phyloP scores from a whole-genome alignment of 30 jellyfish, hydroid and myxozoan genomes.

The Rhopilema esculentum region DNA sequence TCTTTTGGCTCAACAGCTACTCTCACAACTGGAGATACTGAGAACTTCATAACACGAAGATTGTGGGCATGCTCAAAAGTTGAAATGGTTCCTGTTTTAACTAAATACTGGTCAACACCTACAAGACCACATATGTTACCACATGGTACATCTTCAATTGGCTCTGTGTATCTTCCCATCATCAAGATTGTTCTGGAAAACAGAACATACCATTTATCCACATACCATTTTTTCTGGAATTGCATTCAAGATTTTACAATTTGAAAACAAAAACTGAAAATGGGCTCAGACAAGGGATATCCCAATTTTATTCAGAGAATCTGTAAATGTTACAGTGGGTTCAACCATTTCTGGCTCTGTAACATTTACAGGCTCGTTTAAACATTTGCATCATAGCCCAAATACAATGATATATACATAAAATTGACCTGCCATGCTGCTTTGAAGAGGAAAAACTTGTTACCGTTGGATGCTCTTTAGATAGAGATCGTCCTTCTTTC shows the following conservation, averaged over 20 bases:
- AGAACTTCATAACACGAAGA: constrained; percentile 93
- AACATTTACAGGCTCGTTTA: constrained; percentile 7
- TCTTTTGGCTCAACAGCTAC: constrained; percentile 99
- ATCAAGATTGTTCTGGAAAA: constrained; percentile 84
- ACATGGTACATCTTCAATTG: constrained; percentile 99
- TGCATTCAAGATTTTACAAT: background rate
- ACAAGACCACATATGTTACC: constrained; percentile 99
- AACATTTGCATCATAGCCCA: constrained; percentile 34
- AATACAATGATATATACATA: background rate
- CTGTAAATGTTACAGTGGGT: constrained; percentile 57
- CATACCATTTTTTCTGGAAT: background rate
- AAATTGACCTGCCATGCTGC: background rate
- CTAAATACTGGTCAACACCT: constrained; percentile 98
- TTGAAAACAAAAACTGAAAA: background rate
- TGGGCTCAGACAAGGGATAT: constrained; percentile 52
- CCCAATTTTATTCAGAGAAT: constrained; percentile 12
- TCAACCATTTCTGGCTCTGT: constrained; percentile 69
- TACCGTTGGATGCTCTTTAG: constrained; percentile 92
- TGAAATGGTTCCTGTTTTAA: constrained; percentile 97
- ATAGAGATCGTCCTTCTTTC: constrained; percentile 94
- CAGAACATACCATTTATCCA: background rate
- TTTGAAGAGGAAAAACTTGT: background rate
- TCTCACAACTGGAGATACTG: constrained; percentile 99
- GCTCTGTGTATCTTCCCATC: constrained; percentile 99
- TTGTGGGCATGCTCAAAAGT: constrained; percentile 97